Base-by-base conservation (phyloP, 2,797 vertebrate genomes). In the Loris lydekkerianus region DNA sequence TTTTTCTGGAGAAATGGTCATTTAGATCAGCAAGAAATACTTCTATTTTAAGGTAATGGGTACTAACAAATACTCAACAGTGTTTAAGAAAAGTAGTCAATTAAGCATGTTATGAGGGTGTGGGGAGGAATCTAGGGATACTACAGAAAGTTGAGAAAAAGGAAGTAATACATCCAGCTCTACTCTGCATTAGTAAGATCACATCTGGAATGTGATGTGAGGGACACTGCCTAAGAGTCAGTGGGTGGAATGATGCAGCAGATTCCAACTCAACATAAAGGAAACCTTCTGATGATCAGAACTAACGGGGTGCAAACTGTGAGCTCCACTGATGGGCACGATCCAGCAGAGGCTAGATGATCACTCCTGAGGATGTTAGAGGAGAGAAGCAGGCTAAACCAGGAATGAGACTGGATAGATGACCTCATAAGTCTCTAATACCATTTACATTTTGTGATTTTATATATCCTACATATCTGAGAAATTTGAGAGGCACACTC, bases 1-100 rank as follows among this genome's bases (percentile, higher is more conserved):
- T 69, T 77, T 93, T 90, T 89, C 72, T 69, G 63, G 76, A 81
- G 76, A 96, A 94, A 83, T 92, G 37, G 58, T 78, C 37, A 96
- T 49, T 67, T 78, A 93, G 25, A 80, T 72, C 72, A 78, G n/a
- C 4, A 56, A 94, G 87, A 94, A 84, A 72, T 56, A 90, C 29
- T 96, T 83, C 81, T 73, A 75, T 61, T 91, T 94, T 95, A 93
- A 82, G 34, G 2, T 67, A 67, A 85, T 34, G 34, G 18, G 53
- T 53, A 82, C 49, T 88, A 77, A 61, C 11, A 89, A 90, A 90
- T 2, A 93, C 23, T 60, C 78, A 7, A 78, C 60, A 31, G 15
- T 69, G 87, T 94, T 91, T 86, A 89, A 75, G 67, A 89, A 85
- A 89, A 85, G 78, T 69, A 86, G 46, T 10, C 43, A 91, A 7